Evolutionary conservation across 2,113 vertebrate species (phyloP).

Genomic region (Mus pahari): DNA sequence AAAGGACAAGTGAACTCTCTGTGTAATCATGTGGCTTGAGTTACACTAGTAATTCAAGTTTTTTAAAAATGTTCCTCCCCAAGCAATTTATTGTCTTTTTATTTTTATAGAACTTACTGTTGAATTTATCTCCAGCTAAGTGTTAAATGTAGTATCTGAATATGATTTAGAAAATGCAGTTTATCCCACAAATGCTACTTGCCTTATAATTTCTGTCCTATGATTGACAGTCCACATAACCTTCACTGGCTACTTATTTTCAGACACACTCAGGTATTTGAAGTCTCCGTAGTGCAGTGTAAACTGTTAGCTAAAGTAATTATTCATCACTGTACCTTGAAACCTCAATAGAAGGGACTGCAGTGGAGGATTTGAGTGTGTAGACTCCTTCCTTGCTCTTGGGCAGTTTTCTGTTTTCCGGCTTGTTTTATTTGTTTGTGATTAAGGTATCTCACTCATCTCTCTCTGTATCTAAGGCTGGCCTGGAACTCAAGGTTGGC

Average conservation of each 20-base stretch:
- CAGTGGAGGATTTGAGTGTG: background rate
- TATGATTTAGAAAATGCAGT: background rate
- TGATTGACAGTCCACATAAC: background rate
- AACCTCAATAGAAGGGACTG: background rate
- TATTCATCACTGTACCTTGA: slow-evolving; percentile 6
- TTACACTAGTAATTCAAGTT: background rate
- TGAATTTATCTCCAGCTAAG: slow-evolving; percentile 23
- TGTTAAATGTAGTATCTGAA: slow-evolving; percentile 26
- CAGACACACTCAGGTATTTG: slow-evolving; percentile 13
- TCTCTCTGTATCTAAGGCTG: background rate
- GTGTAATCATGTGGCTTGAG: slow-evolving; percentile 2
- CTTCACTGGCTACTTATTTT: slow-evolving; percentile 25
- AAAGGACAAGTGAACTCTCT: slow-evolving; percentile 32
- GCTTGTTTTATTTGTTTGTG: background rate
- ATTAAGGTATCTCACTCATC: background rate
- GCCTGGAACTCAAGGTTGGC: background rate
- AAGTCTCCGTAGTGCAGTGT: background rate
- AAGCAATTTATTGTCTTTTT: background rate
- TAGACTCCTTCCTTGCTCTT: background rate
- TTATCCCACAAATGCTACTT: slow-evolving; percentile 27
- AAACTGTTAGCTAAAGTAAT: slow-evolving; percentile 1
- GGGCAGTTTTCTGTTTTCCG: background rate
- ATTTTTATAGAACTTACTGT: slow-evolving; percentile 18
- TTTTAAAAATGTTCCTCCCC: slow-evolving; percentile 24
- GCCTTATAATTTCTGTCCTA: slow-evolving; percentile 46